phyloP scores from a whole-genome alignment of 2,888 invertebrate genomes.

The Papilio elwesi region DNA sequence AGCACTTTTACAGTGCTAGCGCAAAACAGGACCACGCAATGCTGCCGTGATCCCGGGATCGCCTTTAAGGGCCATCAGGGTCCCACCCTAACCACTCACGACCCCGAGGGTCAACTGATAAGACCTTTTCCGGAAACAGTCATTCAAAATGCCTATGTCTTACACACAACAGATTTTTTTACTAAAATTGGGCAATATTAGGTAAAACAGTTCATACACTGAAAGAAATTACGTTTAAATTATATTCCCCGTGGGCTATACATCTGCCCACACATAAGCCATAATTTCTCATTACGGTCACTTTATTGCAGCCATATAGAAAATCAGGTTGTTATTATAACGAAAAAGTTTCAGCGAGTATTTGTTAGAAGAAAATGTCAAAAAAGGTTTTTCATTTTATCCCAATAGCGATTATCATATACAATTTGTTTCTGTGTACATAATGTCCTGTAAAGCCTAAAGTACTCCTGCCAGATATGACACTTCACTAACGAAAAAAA shows the following conservation, averaged over 20 bases:
- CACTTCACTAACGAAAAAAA: too few species aligned
- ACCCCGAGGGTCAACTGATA: too few species aligned
- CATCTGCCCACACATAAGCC: constrained; percentile 28
- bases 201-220: not conserved
- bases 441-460: too few species aligned
- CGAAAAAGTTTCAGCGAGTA: constrained; percentile 13
- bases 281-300: constrained; percentile 38
- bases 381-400: not conserved
- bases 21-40: too few species aligned
- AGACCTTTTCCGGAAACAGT: too few species aligned
- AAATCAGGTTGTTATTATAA: constrained; percentile 14
- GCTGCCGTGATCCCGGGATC: too few species aligned
- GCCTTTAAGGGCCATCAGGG: too few species aligned
- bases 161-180: not conserved
- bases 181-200: not conserved
- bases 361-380: constrained; percentile 1
- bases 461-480: too few species aligned
- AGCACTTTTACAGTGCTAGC: too few species aligned
- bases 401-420: not conserved
- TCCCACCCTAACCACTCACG: too few species aligned
- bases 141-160: too few species aligned
- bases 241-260: constrained; percentile 23
- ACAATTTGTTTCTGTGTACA: not conserved
- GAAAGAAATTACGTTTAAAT: constrained; percentile 28
- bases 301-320: constrained; percentile 31